Base-by-base conservation (phyloP, 2,113 vertebrate genomes). In the Perca fluviatilis region DNA sequence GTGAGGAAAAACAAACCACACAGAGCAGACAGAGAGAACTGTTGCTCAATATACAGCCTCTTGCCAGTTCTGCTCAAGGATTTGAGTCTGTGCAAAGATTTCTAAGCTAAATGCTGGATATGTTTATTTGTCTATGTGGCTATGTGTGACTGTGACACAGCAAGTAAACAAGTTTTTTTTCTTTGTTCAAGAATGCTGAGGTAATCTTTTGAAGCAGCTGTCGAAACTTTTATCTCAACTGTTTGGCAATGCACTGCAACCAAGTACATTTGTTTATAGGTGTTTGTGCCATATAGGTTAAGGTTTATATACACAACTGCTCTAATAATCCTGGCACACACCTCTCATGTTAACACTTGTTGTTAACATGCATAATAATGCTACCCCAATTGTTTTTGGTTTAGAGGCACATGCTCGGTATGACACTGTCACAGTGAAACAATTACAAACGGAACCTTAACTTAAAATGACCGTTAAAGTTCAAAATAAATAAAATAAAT, bases 51-150 rank as follows among this genome's bases (percentile, higher is more conserved):
- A 74, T 85, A 33, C 79, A 86, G 71, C 62, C 57, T 33, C 27
- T 78, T n/a, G 86, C 85, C 79, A 77, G 65, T 61, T 79, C 62
- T 43, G 63, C 53, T 56, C 66, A 81, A 19, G 58, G 68, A 9
- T 72, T 79, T 3, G 77, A 91, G 25, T 75, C 74, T 3, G 65
- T 82, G 58, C 64, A 82, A 65, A 89, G 75, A 66, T 76, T 80
- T 65, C 56, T 89, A 40, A 77, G 60, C 16, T 77, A 66, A 49
- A 76, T 66, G 74, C 72, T 73, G 8, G 61, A 27, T 57, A 15
- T 63, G 10, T 84, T 51, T 73, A 51, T 74, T 40, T 64, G 19
- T 54, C 16, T 47, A n/a, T 36, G n/a, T 80, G 65, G n/a, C 7
- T 40, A 14, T 36, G 19, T 67, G 50, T 62, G 50, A 56, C 21